Percentiles rank a stretch among this genome's conserved stretches.
Evolutionary conservation across 2,888 invertebrate species (phyloP).

Genomic region (Lordiphosa fenestrarum): DNA sequence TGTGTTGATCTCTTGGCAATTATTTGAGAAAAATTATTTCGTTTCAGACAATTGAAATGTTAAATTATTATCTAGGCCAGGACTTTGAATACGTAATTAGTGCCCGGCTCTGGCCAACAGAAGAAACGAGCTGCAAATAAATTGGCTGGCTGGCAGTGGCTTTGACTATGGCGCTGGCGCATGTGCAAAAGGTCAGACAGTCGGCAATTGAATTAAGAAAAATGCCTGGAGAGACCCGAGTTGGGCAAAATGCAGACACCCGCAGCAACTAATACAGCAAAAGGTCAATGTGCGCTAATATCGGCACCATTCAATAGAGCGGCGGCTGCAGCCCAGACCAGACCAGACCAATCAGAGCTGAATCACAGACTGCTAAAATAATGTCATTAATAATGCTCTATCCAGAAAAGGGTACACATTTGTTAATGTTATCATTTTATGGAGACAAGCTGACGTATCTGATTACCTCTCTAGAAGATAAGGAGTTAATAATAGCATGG

Average conservation of each 20-base stretch:
- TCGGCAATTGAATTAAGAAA: slow-evolving; percentile 67
- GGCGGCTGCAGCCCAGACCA: no score
- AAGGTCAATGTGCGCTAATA: slow-evolving; percentile 35
- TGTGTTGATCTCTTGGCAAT: slow-evolving; percentile 40
- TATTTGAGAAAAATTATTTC: slow-evolving; percentile 59
- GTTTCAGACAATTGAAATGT: slow-evolving; percentile 67
- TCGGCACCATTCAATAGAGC: slow-evolving; percentile 26
- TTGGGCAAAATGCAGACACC: slow-evolving; percentile 5
- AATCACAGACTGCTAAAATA: slow-evolving; percentile 20
- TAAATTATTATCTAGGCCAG: slow-evolving; percentile 57
- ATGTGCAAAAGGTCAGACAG: slow-evolving; percentile 61
- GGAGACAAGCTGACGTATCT: no score
- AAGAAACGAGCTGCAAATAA: slow-evolving; percentile 26
- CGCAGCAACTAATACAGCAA: slow-evolving; percentile 34
- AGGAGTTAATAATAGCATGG: no score
- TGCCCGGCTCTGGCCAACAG: slow-evolving; percentile 14
- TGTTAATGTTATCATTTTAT: no score
- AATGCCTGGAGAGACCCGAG: slow-evolving; percentile 37
- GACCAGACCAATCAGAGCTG: slow-evolving; percentile 3
- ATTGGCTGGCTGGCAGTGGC: slow-evolving; percentile 46
- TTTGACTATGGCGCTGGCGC: slow-evolving; percentile 16
- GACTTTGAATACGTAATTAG: slow-evolving; percentile 55
- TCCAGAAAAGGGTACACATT: not conserved
- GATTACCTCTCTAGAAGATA: no score
- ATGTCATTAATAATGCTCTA: slow-evolving; percentile 36